phyloP scores from a whole-genome alignment of 2,113 vertebrate genomes.

The Sterrhoptilus dennistouni region DNA sequence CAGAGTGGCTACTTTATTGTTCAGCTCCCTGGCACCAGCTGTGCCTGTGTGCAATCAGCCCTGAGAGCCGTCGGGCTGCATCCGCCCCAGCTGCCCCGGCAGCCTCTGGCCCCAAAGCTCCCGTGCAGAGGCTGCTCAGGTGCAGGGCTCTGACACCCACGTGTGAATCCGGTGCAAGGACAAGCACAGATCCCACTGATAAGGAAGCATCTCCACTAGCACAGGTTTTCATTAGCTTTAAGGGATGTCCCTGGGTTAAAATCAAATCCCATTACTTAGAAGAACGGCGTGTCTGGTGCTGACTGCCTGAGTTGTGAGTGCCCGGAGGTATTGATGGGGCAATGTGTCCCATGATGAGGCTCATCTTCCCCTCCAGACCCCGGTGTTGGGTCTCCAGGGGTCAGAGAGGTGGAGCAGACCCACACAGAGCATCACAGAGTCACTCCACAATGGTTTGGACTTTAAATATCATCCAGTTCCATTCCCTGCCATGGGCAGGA shows the following conservation, averaged over 20 bases:
- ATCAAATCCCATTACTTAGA: not conserved
- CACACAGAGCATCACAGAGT: not conserved
- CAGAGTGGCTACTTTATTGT: constrained; percentile 53
- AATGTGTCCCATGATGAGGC: fast-evolving
- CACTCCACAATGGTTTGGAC: not conserved
- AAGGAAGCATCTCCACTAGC: not conserved
- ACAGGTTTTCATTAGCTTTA: not conserved
- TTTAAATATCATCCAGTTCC: not conserved
- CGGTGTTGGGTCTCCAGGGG: fast-evolving
- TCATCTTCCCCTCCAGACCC: not conserved
- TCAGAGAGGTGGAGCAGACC: not conserved
- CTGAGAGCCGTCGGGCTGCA: constrained; percentile 41
- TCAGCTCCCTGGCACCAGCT: constrained; percentile 72
- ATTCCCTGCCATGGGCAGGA: not conserved
- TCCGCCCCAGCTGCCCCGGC: constrained; percentile 70
- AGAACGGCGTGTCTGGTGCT: not conserved
- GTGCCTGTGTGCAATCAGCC: constrained; percentile 57
- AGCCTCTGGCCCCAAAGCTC: not conserved
- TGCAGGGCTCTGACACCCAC: not conserved
- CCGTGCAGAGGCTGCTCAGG: not conserved
- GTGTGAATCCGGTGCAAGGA: fast-evolving
- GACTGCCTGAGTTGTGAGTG: fast-evolving
- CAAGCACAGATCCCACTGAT: fast-evolving
- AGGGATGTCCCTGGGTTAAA: not conserved
- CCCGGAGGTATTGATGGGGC: not conserved